Base-by-base conservation (phyloP, 2,113 vertebrate genomes). In the Ceratotherium simum region DNA sequence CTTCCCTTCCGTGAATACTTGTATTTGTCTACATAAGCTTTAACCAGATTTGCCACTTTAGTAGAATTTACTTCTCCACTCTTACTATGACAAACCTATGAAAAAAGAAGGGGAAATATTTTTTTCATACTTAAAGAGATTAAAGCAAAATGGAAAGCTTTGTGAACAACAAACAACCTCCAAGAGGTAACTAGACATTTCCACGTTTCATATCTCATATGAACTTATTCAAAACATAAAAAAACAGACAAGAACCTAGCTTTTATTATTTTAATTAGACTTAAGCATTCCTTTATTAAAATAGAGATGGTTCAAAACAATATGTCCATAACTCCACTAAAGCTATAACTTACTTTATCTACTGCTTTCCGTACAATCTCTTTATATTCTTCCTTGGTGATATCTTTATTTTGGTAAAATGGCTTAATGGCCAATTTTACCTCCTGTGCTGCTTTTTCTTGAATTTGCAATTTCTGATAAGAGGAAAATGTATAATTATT, bases 291-390 rank as follows among this genome's bases (percentile, higher is more conserved):
- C 25, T 95, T 54, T 67, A 80, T 48, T 65, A 95, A 78, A 91
- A 69, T 10, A 92, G 16, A 58, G 20, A 54, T 18, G 56, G 9
- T 25, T 67, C 60, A 93, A 58, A 83, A 82, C 10, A 90, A 20
- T 23, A 82, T 3, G 27, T 56, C 65, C 10, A 7, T 11, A 93
- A 72, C 20, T 36, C 25, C 51, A 69, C 39, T 51, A 51, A 86
- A n/a, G 39, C 33, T 60, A 7, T 3, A 14, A 98, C 99, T 98
- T 97, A 99, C 99, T 98, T 99, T 99, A 98, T 99, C 99, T 21
- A 99, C 99, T 73, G 99, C 99, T 99, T 99, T 99, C 97, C 99
- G 99, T 75, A 99, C 99, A 16, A 99, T 99, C 98, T 99, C 99
- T 97, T 99, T 99, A 97, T 99, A 99, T 90, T 99, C 99, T 62